These are phyloP conservation scores for Phocoena phocoena DNA, from an alignment of 2,113 vertebrate genomes.

Conservation along the genomic window DNA sequence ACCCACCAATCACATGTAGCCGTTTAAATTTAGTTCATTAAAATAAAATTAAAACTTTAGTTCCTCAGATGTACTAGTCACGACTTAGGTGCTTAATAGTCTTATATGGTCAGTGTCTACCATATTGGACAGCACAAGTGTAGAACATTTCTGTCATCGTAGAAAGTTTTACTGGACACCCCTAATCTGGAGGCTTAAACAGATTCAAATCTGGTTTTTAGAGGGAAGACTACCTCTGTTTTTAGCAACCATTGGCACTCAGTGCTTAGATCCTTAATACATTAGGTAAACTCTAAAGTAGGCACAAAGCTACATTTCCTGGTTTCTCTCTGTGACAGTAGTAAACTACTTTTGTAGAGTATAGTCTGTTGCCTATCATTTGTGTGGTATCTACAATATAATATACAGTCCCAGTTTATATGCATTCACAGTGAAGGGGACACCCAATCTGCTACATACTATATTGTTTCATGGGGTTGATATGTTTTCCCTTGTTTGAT, in stretches of 20 bases:
- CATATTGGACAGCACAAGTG: not conserved
- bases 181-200: not conserved
- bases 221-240: not conserved
- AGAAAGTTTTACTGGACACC: not conserved
- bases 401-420: not conserved
- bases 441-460: not conserved
- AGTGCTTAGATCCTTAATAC: not conserved
- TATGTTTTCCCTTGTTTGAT: not conserved
- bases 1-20: not conserved
- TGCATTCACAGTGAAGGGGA: not conserved
- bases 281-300: not conserved
- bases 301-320: not conserved
- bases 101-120: not conserved
- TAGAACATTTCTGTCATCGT: not conserved
- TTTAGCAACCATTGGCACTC: not conserved
- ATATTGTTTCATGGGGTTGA: not conserved
- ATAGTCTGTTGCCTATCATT: not conserved
- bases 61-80: not conserved
- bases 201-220: not conserved
- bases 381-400: not conserved
- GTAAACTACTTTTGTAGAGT: not conserved
- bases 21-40: conserved; percentile 1
- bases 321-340: not conserved
- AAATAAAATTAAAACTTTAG: conserved; percentile 10
- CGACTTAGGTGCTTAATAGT: not conserved